Conservation (phyloP, 1,140 invertebrate species). For the Olivierus martensii region DNA sequence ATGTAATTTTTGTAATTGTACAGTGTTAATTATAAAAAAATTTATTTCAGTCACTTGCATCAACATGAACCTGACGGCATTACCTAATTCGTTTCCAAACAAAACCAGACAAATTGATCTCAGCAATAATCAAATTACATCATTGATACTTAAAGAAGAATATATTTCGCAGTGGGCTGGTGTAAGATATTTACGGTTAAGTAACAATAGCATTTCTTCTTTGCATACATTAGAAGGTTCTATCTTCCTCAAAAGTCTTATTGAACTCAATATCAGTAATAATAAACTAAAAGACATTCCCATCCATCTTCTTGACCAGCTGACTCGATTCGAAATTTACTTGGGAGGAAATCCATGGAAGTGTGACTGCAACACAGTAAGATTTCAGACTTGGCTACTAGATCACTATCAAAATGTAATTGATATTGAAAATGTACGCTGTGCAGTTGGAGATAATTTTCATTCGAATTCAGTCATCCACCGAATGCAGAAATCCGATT, state of each 20-base stretch:
- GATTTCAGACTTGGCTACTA: constrained; percentile 18
- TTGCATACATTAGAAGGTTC: constrained; percentile 12
- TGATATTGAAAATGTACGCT: constrained; percentile 15
- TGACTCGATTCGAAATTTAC: constrained; percentile 10
- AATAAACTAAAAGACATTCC: constrained; percentile 19
- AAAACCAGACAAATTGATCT: constrained; percentile 17
- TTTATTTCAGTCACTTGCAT: constrained; percentile 15
- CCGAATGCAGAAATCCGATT: constrained; percentile 14
- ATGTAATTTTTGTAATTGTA: constrained; percentile 19
- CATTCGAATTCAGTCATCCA: constrained; percentile 12
- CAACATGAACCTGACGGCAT: constrained; percentile 1
- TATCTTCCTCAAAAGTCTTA: constrained; percentile 12
- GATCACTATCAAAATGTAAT: constrained; percentile 12
- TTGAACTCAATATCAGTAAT: constrained; percentile 11
- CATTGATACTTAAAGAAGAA: constrained; percentile 7
- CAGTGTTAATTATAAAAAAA: constrained; percentile 6
- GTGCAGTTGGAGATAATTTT: constrained; percentile 6
- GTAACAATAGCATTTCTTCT: constrained; percentile 16
- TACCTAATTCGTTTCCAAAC: constrained; percentile 16
- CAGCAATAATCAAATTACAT: constrained; percentile 15
- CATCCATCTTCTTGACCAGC: constrained; percentile 16
- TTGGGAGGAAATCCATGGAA: constrained; percentile 19
- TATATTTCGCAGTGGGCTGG: constrained; percentile 3
- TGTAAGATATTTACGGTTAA: constrained; percentile 12
- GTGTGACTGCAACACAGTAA: constrained; percentile 20